Evolutionary conservation across 2,797 vertebrate species (phyloP).

Genomic region (Poecilia velifera): DNA sequence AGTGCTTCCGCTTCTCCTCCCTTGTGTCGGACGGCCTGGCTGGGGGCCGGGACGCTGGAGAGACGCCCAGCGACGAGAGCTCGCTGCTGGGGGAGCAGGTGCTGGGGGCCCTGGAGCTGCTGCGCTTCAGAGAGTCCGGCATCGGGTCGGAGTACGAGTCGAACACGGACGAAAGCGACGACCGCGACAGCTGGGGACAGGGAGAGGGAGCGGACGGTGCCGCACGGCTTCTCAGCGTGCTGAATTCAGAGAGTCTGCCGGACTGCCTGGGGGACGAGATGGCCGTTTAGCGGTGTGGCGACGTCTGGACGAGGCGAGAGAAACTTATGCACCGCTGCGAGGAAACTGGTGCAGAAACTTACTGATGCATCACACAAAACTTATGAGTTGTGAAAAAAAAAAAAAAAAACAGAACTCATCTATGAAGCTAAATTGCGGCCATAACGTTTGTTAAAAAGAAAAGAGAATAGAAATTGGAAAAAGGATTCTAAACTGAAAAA

Average conservation of each 20-base stretch:
- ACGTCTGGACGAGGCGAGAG: conserved; percentile 5
- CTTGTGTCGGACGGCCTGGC: conserved; percentile 59
- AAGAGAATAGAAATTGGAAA: too few relatives aligned
- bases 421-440: too few relatives aligned
- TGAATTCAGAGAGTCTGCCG: conserved; percentile 84
- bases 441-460: too few relatives aligned
- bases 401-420: background rate
- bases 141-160: conserved; percentile 96
- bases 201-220: conserved; percentile 75
- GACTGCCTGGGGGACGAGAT: conserved; percentile 91
- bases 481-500: too few relatives aligned
- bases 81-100: conserved; percentile 80
- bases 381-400: conserved; percentile 19
- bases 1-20: conserved; percentile 90
- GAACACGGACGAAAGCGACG: conserved; percentile 94
- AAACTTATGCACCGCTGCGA: conserved; percentile 6
- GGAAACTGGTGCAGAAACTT: conserved; percentile 20
- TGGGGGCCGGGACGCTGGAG: conserved; percentile 65
- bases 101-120: conserved; percentile 90
- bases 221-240: conserved; percentile 78
- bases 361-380: conserved; percentile 27
- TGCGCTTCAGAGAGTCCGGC: conserved; percentile 93
- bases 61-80: conserved; percentile 71
- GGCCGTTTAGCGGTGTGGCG: conserved; percentile 80
- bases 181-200: conserved; percentile 91